Conservation (phyloP, 2,888 invertebrate genomes). For the Tholera decimalis region DNA sequence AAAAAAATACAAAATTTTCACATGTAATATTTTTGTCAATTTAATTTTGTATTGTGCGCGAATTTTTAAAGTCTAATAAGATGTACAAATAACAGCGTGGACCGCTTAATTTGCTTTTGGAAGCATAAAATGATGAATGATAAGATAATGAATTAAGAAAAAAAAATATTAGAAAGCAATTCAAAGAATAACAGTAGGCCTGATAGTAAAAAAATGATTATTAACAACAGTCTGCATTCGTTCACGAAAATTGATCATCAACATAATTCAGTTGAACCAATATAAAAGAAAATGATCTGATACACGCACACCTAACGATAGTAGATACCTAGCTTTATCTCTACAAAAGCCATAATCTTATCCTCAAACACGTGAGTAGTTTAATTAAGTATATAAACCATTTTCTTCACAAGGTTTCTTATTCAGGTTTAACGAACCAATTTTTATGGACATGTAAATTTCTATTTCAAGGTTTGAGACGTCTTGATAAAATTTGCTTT, state of each 20-base stretch:
- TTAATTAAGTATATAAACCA: conserved; percentile 38
- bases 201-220: no score
- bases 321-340: neutral
- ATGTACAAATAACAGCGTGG: no score
- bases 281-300: neutral
- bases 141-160: no score
- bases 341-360: conserved; percentile 11
- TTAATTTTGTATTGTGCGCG: no score
- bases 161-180: no score
- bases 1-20: no score
- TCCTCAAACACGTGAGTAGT: neutral
- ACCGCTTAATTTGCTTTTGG: no score
- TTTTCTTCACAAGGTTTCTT: conserved; percentile 31
- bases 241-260: neutral
- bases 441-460: conserved; percentile 47
- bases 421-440: conserved; percentile 55
- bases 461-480: conserved; percentile 14
- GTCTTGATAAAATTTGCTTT: conserved; percentile 33
- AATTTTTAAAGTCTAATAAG: no score
- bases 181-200: no score
- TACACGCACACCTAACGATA: neutral
- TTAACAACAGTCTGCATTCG: no score
- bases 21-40: no score
- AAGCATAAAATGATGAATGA: no score
- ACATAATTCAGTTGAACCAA: neutral